Evolutionary conservation across 2,113 vertebrate species (phyloP).

Genomic region (Dryoscopus gambensis): DNA sequence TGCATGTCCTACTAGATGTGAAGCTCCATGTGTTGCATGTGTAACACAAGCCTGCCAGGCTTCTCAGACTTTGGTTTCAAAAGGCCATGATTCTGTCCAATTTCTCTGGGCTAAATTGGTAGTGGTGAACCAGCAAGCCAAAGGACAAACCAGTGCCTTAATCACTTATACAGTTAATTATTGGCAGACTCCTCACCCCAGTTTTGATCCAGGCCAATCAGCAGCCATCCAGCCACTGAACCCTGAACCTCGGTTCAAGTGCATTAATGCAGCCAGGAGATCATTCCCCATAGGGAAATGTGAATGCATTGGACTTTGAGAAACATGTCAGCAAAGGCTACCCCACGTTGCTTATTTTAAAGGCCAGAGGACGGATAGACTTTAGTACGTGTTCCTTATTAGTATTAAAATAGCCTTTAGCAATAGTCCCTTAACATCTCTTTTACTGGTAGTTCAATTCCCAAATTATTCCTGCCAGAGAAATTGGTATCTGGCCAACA

Average conservation of each 20-base stretch:
- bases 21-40: background rate
- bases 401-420: background rate
- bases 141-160: background rate
- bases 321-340: background rate
- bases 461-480: background rate
- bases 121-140: background rate
- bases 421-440: background rate
- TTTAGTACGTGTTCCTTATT: background rate
- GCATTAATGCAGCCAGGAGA: background rate
- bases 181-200: background rate
- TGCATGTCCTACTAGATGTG: background rate
- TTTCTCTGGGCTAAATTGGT: background rate
- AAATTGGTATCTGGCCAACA: background rate
- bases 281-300: background rate
- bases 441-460: background rate
- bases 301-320: background rate
- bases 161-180: background rate
- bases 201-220: background rate
- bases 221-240: background rate
- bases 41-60: background rate
- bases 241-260: background rate
- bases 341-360: background rate
- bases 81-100: background rate
- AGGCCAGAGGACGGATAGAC: background rate
- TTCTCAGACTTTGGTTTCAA: background rate